Evolutionary conservation across 2,113 vertebrate species (phyloP), one percentile per base, ranked within the genome.

Genomic region (Nannobrachium achirus): DNA sequence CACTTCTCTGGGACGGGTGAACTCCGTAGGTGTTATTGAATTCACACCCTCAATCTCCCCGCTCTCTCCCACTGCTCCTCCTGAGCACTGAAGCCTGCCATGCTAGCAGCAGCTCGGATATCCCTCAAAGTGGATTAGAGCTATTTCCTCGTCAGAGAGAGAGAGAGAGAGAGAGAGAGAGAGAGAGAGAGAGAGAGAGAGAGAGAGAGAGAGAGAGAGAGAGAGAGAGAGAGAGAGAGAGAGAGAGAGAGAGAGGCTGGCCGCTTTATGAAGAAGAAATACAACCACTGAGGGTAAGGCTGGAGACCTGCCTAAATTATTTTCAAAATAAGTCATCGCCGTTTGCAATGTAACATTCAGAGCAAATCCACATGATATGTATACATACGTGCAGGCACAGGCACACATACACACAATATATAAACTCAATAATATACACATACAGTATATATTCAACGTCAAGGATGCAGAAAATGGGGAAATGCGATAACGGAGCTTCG

Each of bases 251-350:
- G n/a, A n/a, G n/a, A n/a, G n/a, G n/a, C n/a, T n/a, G n/a, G n/a
- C n/a, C n/a, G n/a, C 60, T 46, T 48, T 70, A 87, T 86, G 82
- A 88, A 87, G 89, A 89, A 76, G n/a, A 86, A 81, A 88, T 80
- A 63, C 65, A 58, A 38, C 57, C 6, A 2, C 64, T 59, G 16
- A 41, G n/a, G 39, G 20, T 8, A 42, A 59, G 50, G 66, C 49
- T 51, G 65, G 7, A 2, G n/a, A 62, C 38, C 69, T 70, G 57
- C 82, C 66, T 73, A n/a, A n/a, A 73, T 71, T 45, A 66, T 83
- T 69, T 82, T 69, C n/a, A n/a, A n/a, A n/a, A n/a, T n/a, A n/a
- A n/a, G n/a, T 25, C 4, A 4, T 25, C 6, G 25, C 25, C 3
- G 25, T 33, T 33, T 33, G 25, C 25, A 33, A 4, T 33, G 25